Evolutionary conservation across 1,140 invertebrate species (phyloP), one percentile per base, ranked within the genome.

Genomic region (Drosophila saltans): DNA sequence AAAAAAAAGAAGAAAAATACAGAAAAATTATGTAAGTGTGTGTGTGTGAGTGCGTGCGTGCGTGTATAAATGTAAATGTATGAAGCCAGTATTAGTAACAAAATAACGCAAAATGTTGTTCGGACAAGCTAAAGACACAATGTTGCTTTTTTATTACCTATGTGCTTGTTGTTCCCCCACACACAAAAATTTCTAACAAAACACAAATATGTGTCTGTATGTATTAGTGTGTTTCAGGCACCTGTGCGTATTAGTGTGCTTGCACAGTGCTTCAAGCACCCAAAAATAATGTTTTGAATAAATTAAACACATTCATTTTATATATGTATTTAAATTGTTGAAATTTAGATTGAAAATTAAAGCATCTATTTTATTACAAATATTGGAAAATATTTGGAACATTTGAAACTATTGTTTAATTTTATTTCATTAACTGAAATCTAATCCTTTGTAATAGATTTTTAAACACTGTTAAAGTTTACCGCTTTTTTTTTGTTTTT

Each of bases 21-120:
- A 52, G 55, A 83, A 66, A 78, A 88, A 88, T 86, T 86, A 86
- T 89, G 83, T 86, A 86, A 86, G 83, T 86, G 83, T 80, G 63
- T 82, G 61, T 72, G 73, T 78, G 69, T 71, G 66, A 58, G 65
- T 57, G 16, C 4, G 75, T 58, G 63, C 66, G 26, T 33, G 61
- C 41, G 68, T 71, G 41, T 43, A 16, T 43, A 0, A 43, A n/a
- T 78, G 58, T 78, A 39, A 58, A 48, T 59, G 43, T 56, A 41
- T 78, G 55, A 45, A 52, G 45, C 58, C 68, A 61, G 56, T 74
- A 66, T 83, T 56, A 69, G 30, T 62, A 60, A 55, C 60, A 74
- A 68, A 65, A 72, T 62, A 39, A 68, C 63, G 60, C 66, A 64
- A 65, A 76, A 52, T 66, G 56, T 52, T 55, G 56, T 58, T 69